Conservation (phyloP, 2,888 invertebrate species). For the Melinaea marsaeus region DNA sequence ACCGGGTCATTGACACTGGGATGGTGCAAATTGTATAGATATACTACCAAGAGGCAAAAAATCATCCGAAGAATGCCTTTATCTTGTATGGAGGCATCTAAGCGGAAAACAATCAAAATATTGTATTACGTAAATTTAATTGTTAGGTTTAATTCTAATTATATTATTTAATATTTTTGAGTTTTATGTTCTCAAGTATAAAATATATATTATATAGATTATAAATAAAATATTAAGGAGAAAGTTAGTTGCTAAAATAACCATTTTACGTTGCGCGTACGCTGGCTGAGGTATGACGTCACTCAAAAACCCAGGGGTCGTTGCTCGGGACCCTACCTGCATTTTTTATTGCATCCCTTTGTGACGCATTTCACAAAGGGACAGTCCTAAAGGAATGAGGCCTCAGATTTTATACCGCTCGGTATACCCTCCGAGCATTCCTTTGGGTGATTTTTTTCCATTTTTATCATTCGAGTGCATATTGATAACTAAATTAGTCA, state of each 20-base stretch:
- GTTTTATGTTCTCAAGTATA: background rate
- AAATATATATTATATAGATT: no score
- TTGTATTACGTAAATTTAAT: background rate
- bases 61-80: constrained; percentile 54
- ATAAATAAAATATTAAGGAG: no score
- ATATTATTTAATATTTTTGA: background rate
- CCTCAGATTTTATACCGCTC: constrained; percentile 8
- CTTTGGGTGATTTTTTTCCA: background rate
- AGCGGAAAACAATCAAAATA: background rate
- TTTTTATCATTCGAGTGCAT: background rate
- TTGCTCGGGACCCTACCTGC: constrained; percentile 71
- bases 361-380: constrained; percentile 57
- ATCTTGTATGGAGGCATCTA: constrained; percentile 35
- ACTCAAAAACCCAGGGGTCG: constrained; percentile 66
- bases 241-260: background rate
- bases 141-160: background rate
- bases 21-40: constrained; percentile 72
- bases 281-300: constrained; percentile 58
- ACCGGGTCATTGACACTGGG: constrained; percentile 66
- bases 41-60: constrained; percentile 68
- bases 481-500: no score
- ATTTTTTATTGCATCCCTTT: constrained; percentile 72
- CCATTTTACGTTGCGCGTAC: constrained; percentile 35
- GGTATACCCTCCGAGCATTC: background rate
- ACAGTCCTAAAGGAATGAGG: constrained; percentile 38